Evolutionary conservation across 2,113 vertebrate species (phyloP).

Genomic region (Nycticebus coucang): DNA sequence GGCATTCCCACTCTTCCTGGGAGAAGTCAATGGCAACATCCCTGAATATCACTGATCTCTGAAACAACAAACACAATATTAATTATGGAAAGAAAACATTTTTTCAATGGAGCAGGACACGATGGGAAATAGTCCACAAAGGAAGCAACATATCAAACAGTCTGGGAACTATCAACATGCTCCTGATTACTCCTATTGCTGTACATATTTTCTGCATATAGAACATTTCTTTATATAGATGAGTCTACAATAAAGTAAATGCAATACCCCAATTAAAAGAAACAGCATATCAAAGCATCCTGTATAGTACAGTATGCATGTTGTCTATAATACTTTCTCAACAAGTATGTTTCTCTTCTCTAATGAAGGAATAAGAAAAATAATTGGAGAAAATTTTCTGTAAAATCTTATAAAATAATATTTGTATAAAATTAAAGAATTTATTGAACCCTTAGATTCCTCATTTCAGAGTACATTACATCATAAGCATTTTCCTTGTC

Average conservation of each 20-base stretch:
- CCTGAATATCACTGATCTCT: slow-evolving; percentile 64
- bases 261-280: background rate
- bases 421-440: slow-evolving; percentile 17
- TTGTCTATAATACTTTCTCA: background rate
- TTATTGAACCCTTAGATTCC: background rate
- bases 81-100: slow-evolving; percentile 14
- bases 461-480: background rate
- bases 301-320: background rate
- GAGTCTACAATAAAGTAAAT: background rate
- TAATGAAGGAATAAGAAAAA: slow-evolving; percentile 16
- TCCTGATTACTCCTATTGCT: background rate
- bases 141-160: background rate
- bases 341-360: background rate
- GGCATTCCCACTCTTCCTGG: slow-evolving; percentile 69
- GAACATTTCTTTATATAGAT: background rate
- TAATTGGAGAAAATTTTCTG: background rate
- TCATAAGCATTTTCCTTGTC: background rate
- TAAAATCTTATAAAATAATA: slow-evolving; percentile 44
- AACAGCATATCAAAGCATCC: background rate
- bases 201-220: background rate
- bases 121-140: background rate
- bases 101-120: background rate
- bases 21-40: slow-evolving; percentile 72
- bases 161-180: background rate
- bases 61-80: slow-evolving; percentile 56